Percentiles rank a stretch among this genome's conserved stretches.
Conservation (phyloP, 2,797 vertebrate genomes). For the Spondyliosoma cantharus region DNA sequence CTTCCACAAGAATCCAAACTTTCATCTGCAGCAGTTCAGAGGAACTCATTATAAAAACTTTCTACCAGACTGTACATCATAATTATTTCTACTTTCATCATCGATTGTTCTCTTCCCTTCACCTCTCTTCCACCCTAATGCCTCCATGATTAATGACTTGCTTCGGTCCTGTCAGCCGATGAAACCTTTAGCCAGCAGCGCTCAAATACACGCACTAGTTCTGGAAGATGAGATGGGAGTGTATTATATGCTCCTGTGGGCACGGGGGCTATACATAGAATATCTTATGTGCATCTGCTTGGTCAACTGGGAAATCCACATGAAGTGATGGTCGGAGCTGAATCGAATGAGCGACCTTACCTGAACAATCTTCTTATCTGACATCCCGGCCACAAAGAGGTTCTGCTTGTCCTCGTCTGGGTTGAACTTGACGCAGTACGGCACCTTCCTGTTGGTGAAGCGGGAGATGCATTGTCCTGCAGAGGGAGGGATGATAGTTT, state of each 20-base stretch:
- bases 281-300: constrained; percentile 31
- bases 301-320: constrained; percentile 35
- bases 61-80: neutral
- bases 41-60: constrained; percentile 9
- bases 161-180: constrained; percentile 63
- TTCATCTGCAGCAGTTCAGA: constrained; percentile 1
- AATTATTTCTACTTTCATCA: constrained; percentile 37
- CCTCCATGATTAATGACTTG: constrained; percentile 69
- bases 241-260: constrained; percentile 51
- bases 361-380: constrained; percentile 99
- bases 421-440: constrained; percentile 99
- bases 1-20: neutral
- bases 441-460: constrained; percentile 98
- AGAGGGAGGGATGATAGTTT: constrained; percentile 30
- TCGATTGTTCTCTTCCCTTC: constrained; percentile 21
- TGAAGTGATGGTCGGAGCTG: neutral
- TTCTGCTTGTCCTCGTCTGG: constrained; percentile 98
- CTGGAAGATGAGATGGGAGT: constrained; percentile 36
- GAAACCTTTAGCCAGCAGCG: constrained; percentile 17
- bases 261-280: constrained; percentile 35
- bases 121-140: constrained; percentile 32
- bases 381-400: constrained; percentile 98
- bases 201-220: constrained; percentile 20
- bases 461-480: constrained; percentile 94
- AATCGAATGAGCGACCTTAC: constrained; percentile 74